Conservation (phyloP, 2,888 invertebrate species). For the Nomada flava region DNA sequence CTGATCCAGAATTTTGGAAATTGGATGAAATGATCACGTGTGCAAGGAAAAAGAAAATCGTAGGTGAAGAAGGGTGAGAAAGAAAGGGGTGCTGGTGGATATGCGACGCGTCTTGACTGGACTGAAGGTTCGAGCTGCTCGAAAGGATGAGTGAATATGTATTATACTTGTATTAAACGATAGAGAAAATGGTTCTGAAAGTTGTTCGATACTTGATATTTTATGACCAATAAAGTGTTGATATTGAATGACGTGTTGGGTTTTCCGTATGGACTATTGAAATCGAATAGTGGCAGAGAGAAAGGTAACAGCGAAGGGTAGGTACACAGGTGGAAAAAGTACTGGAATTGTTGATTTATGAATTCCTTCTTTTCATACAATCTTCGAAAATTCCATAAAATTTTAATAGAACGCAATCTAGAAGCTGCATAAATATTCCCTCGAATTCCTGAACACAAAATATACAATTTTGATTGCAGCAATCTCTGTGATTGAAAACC, state of each 20-base stretch:
- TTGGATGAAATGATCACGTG: not conserved
- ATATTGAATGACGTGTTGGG: no score
- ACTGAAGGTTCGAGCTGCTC: not conserved
- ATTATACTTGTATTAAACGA: not conserved
- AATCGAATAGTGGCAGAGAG: not conserved
- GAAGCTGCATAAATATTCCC: no score
- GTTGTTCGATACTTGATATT: no score
- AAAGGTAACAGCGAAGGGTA: not conserved
- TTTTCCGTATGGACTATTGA: no score
- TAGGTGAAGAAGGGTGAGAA: not conserved
- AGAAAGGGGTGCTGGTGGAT: no score
- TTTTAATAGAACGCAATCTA: no score
- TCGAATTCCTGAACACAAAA: no score
- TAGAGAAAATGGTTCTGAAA: not conserved
- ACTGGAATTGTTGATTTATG: not conserved
- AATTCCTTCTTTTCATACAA: not conserved
- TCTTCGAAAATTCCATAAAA: no score
- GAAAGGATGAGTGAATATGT: not conserved
- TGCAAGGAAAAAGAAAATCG: not conserved
- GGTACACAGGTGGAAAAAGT: not conserved
- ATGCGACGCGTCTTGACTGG: no score
- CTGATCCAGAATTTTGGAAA: constrained; percentile 65
- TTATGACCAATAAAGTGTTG: no score
- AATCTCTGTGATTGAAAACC: no score
- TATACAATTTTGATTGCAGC: no score